Evolutionary conservation across 1,140 invertebrate genomes (phyloP).

Genomic region (Maniola jurtina): DNA sequence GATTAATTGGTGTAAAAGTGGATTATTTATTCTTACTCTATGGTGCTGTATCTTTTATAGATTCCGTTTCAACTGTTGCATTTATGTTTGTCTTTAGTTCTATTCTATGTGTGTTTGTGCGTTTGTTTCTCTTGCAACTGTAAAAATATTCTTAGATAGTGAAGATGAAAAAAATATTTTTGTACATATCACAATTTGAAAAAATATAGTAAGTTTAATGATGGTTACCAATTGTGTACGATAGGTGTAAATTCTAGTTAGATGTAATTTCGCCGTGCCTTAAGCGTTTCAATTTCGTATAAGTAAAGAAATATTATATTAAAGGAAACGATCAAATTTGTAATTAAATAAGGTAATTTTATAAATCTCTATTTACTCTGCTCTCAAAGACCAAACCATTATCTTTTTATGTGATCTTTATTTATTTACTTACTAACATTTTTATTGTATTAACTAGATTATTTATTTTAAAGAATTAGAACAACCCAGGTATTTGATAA

Average conservation of each 20-base stretch:
- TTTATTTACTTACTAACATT: conserved; percentile 7
- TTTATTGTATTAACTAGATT: conserved; percentile 2
- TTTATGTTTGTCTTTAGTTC: conserved; percentile 37
- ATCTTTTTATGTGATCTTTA: conserved; percentile 18
- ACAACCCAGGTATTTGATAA: conserved; percentile 12
- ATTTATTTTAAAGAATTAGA: background rate
- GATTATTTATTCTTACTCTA: conserved; percentile 48
- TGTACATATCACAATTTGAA: conserved; percentile 76
- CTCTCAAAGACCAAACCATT: conserved; percentile 55
- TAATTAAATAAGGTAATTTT: conserved; percentile 62
- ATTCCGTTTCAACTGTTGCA: conserved; percentile 34
- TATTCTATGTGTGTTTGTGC: conserved; percentile 32
- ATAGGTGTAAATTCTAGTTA: conserved; percentile 67
- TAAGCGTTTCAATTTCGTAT: conserved; percentile 76
- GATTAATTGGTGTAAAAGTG: conserved; percentile 32
- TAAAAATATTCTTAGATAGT: conserved; percentile 55
- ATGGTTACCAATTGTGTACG: conserved; percentile 71
- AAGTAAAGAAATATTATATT: conserved; percentile 55
- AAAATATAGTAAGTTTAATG: conserved; percentile 45
- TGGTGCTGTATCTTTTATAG: conserved; percentile 50
- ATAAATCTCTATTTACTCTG: conserved; percentile 58
- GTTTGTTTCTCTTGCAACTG: conserved; percentile 30
- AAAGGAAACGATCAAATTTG: conserved; percentile 62
- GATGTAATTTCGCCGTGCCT: conserved; percentile 75
- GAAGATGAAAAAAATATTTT: conserved; percentile 69